phyloP scores from a whole-genome alignment of 2,797 vertebrate species.

The Cacajao melanocephalus region DNA sequence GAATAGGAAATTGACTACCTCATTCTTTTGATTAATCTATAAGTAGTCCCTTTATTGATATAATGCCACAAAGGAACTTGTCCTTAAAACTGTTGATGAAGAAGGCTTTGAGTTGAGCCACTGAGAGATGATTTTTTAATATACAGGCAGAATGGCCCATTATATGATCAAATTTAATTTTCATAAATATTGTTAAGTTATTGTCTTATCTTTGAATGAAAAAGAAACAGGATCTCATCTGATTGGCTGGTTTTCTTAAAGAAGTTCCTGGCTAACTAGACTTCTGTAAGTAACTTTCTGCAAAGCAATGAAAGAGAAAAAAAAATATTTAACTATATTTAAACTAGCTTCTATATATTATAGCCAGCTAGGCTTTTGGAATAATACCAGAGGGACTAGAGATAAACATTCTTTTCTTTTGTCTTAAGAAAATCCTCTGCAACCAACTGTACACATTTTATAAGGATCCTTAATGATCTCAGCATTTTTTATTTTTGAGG shows the following conservation, averaged over 20 bases:
- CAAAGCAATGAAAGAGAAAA: not conserved
- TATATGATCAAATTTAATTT: not conserved
- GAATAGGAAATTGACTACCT: not conserved
- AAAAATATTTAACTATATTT: not conserved
- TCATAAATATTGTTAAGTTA: not conserved
- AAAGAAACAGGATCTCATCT: not conserved
- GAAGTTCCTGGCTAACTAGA: not conserved
- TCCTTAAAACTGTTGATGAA: not conserved
- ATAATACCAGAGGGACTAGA: not conserved
- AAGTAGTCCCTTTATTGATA: not conserved
- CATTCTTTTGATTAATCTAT: not conserved
- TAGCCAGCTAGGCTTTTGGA: not conserved
- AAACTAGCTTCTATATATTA: not conserved
- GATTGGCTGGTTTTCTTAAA: conserved; percentile 4
- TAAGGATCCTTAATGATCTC: not conserved
- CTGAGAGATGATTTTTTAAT: not conserved
- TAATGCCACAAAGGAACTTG: not conserved
- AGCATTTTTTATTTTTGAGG: not conserved
- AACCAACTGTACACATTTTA: not conserved
- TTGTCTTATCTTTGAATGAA: not conserved
- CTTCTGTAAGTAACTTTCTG: conserved; percentile 26
- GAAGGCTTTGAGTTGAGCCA: not conserved
- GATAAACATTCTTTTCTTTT: not conserved
- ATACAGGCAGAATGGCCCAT: not conserved
- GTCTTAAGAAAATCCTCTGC: not conserved